Evolutionary conservation across 2,888 invertebrate genomes (phyloP).

Genomic region (Lasius fuliginosus): DNA sequence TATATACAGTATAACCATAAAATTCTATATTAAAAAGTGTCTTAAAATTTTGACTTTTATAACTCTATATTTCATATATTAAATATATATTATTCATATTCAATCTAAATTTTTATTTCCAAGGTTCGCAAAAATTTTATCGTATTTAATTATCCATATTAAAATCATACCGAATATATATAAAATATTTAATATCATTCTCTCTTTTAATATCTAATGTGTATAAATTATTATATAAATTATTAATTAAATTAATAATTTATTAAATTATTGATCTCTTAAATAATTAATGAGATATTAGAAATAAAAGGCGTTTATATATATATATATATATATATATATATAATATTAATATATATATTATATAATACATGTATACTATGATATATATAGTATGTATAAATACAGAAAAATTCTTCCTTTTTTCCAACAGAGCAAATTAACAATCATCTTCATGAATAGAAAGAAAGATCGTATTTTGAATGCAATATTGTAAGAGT

Average conservation of each 20-base stretch:
- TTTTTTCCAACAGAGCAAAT: constrained; percentile 24
- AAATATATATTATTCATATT: neutral
- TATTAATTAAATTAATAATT: neutral
- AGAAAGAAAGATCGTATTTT: constrained; percentile 68
- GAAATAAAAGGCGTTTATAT: neutral
- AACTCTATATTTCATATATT: neutral
- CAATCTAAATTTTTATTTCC: neutral
- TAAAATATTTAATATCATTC: neutral
- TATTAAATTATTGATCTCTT: neutral
- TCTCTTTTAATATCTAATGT: too few relatives aligned
- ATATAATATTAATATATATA: too few relatives aligned
- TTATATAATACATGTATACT: too few relatives aligned
- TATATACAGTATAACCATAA: too few relatives aligned
- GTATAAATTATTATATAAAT: neutral
- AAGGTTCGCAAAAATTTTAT: neutral
- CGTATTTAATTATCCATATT: neutral
- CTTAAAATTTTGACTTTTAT: neutral
- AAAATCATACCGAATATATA: neutral
- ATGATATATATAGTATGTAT: too few relatives aligned
- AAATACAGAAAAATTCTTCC: neutral
- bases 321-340: too few relatives aligned
- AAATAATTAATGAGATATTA: neutral
- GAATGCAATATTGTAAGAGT: constrained; percentile 63
- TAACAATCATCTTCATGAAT: constrained; percentile 26
- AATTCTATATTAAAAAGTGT: neutral